Conservation (phyloP, 35 echinoderm and acorn worm genomes). For the Nesometra sesokonis region DNA sequence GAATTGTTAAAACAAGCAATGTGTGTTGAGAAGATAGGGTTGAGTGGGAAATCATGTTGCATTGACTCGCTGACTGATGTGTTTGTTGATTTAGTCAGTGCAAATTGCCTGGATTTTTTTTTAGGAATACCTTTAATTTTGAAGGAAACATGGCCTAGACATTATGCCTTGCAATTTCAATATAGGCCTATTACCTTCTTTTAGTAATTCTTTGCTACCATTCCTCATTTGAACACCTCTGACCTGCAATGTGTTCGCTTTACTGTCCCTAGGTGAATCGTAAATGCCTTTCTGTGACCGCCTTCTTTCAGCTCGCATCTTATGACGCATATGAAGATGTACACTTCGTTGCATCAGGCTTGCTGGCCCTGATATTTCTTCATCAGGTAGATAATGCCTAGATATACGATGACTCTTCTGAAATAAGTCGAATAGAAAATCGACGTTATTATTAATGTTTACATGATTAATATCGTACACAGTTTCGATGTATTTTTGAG, state of each 20-base stretch:
- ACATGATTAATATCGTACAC: too few relatives aligned
- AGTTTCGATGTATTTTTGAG: too few relatives aligned
- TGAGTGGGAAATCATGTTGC: too few relatives aligned
- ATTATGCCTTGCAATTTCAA: too few relatives aligned
- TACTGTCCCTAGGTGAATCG: not conserved
- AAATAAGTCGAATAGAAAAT: not conserved
- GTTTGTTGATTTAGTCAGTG: too few relatives aligned
- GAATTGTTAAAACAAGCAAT: too few relatives aligned
- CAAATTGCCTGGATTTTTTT: too few relatives aligned
- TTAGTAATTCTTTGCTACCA: not conserved
- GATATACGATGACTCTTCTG: conserved; percentile 24
- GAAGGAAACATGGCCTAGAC: too few relatives aligned
- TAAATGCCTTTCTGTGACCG: not conserved
- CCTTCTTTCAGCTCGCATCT: not conserved
- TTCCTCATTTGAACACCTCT: not conserved
- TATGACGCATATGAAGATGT: conserved; percentile 8
- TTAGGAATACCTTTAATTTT: too few relatives aligned
- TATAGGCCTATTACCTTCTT: not conserved
- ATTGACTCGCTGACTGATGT: too few relatives aligned
- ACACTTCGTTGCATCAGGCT: conserved; percentile 2
- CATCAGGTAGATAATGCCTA: conserved; percentile 9
- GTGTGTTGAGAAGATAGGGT: too few relatives aligned
- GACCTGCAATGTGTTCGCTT: not conserved
- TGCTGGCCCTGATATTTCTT: not conserved
- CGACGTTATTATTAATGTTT: too few relatives aligned